Percentiles rank a stretch among this genome's conserved stretches.
Evolutionary conservation across 2,888 invertebrate genomes (phyloP).

Genomic region (Galeruca laticollis): DNA sequence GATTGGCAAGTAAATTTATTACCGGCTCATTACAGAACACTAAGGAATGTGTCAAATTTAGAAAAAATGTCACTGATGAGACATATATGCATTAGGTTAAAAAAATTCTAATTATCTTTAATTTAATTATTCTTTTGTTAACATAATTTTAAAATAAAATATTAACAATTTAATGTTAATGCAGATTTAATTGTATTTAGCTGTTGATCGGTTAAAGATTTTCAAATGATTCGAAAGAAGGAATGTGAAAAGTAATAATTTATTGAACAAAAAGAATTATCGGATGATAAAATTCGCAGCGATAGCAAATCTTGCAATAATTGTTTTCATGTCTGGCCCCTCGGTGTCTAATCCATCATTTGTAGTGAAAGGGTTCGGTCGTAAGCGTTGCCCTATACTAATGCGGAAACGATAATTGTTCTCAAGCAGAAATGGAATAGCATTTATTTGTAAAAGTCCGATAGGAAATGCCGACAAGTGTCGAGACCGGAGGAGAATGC

Average conservation of each 20-base stretch:
- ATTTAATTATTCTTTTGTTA: too few species aligned
- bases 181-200: too few species aligned
- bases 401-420: slow-evolving; percentile 66
- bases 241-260: slow-evolving; percentile 1
- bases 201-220: too few species aligned
- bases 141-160: too few species aligned
- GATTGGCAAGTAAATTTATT: too few species aligned
- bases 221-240: neutral
- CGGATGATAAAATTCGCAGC: slow-evolving; percentile 20
- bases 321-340: slow-evolving; percentile 58
- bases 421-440: slow-evolving; percentile 59
- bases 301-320: slow-evolving; percentile 50
- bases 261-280: slow-evolving; percentile 7
- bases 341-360: slow-evolving; percentile 61
- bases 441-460: slow-evolving; percentile 55
- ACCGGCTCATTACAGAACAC: too few species aligned
- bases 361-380: slow-evolving; percentile 57
- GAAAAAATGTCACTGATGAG: too few species aligned
- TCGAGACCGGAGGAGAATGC: slow-evolving; percentile 41
- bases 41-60: too few species aligned
- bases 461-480: slow-evolving; percentile 52
- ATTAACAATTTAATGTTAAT: too few species aligned
- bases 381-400: slow-evolving; percentile 56
- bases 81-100: too few species aligned
- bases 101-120: too few species aligned